Evolutionary conservation across 1,140 invertebrate species (phyloP).

Genomic region (Galendromus occidentalis): DNA sequence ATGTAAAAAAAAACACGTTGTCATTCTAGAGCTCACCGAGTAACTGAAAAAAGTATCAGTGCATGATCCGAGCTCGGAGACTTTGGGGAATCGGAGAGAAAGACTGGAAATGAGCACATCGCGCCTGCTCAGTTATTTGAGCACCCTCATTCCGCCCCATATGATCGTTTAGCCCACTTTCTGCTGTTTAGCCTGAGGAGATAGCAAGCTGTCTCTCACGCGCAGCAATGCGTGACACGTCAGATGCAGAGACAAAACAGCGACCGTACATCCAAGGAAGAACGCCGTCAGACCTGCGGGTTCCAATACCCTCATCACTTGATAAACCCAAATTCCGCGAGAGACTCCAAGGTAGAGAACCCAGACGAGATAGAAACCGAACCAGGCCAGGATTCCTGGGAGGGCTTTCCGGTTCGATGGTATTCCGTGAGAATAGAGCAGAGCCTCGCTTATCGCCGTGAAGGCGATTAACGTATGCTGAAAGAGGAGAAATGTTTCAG

Average conservation of each 20-base stretch:
- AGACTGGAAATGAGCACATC: too few relatives aligned
- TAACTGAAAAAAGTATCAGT: too few relatives aligned
- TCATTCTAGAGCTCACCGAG: too few relatives aligned
- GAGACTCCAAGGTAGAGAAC: conserved; percentile 23
- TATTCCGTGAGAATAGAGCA: conserved; percentile 43
- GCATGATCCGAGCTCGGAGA: too few relatives aligned
- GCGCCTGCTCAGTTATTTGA: too few relatives aligned
- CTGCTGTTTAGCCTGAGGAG: too few relatives aligned
- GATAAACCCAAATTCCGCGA: conserved; percentile 58
- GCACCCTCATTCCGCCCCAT: too few relatives aligned
- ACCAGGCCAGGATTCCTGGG: conserved; percentile 37
- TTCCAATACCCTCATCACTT: conserved; percentile 52
- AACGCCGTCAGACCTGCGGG: conserved; percentile 46
- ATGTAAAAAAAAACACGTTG: too few relatives aligned
- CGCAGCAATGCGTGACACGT: neutral
- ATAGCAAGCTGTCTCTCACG: neutral
- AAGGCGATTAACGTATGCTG: conserved; percentile 25
- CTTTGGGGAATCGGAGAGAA: too few relatives aligned
- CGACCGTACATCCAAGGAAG: conserved; percentile 37
- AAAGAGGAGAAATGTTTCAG: conserved; percentile 37
- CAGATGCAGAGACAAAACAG: neutral
- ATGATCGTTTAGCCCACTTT: too few relatives aligned
- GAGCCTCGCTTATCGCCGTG: conserved; percentile 45
- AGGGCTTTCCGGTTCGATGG: conserved; percentile 41
- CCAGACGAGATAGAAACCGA: conserved; percentile 47